A percentile compares a stretch with the other conserved stretches of the same genome.
phyloP scores from a whole-genome alignment of 2,113 vertebrate genomes.

The Clinocottus analis region DNA sequence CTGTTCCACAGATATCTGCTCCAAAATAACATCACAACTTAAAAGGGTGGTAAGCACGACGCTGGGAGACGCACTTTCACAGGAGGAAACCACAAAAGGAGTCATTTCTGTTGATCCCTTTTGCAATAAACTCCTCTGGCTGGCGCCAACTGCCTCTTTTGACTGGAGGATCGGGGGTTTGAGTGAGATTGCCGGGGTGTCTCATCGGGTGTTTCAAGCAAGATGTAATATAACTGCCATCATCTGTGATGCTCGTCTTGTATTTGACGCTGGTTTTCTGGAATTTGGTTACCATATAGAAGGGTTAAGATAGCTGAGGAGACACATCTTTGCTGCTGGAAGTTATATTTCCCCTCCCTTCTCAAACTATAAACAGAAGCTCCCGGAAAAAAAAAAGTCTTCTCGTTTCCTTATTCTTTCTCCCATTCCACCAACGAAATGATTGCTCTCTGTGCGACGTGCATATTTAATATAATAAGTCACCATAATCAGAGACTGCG shows the following conservation, averaged over 20 bases:
- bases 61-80: slow-evolving; percentile 16
- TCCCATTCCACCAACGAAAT: neutral
- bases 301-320: neutral
- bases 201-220: too few species aligned
- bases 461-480: neutral
- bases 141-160: neutral
- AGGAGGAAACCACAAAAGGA: neutral
- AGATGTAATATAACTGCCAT: neutral
- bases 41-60: slow-evolving; percentile 24
- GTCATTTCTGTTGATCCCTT: slow-evolving; percentile 21
- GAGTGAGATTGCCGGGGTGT: neutral
- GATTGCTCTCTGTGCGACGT: neutral
- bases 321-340: neutral
- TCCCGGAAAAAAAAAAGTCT: neutral
- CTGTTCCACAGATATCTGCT: slow-evolving; percentile 41
- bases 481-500: neutral
- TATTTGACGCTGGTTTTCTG: neutral
- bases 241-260: neutral
- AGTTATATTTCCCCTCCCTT: neutral
- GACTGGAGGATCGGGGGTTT: neutral
- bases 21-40: slow-evolving; percentile 28
- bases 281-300: neutral
- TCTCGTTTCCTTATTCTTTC: neutral
- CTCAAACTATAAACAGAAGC: neutral
- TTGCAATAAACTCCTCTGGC: slow-evolving; percentile 18